Evolutionary conservation across 1,140 invertebrate genomes (phyloP), one percentile per base, ranked within the genome.

Genomic region (Lerema accius): DNA sequence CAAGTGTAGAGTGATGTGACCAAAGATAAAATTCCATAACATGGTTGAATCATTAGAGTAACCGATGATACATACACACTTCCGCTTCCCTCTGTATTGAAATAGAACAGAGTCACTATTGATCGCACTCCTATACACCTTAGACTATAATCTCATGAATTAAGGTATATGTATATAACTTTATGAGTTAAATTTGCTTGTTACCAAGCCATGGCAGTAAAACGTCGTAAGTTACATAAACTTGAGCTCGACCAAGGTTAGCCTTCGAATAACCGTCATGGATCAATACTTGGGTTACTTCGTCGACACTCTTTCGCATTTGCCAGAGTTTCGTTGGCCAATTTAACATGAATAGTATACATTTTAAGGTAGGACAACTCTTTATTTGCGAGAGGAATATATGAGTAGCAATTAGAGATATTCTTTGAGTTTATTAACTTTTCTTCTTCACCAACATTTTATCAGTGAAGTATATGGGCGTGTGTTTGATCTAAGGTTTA

Each of bases 231-330:
- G 19, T 35, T 15, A 32, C 43, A 37, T 35, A 59, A 46, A 32
- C 55, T 46, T 46, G 42, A 32, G 26, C 26, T 17, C 9, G 40
- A 16, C 55, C 55, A 59, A 59, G 55, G 43, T 59, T 59, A 15
- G 43, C 55, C 43, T 59, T 59, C 55, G 46, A 59, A 39, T 59
- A 48, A 59, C 55, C 55, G 43, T 48, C 39, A 40, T 67, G 58
- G 69, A 63, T 71, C 55, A 48, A 63, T 68, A 68, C 63, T 55
- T 62, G 61, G 63, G 23, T 26, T 50, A 14, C 16, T 53, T 49
- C 26, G 55, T 35, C 42, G 53, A 13, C 43, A 46, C 28, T 43
- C 11, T 46, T 17, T 37, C 45, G 16, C 19, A 26, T 59, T 59
- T 50, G 10, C 26, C 10, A 6, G 26, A 4, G 5, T 50, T 16